These are phyloP conservation scores for Linnaemya tessellans DNA, from an alignment of 2,888 invertebrate genomes.

Conservation along the genomic window DNA sequence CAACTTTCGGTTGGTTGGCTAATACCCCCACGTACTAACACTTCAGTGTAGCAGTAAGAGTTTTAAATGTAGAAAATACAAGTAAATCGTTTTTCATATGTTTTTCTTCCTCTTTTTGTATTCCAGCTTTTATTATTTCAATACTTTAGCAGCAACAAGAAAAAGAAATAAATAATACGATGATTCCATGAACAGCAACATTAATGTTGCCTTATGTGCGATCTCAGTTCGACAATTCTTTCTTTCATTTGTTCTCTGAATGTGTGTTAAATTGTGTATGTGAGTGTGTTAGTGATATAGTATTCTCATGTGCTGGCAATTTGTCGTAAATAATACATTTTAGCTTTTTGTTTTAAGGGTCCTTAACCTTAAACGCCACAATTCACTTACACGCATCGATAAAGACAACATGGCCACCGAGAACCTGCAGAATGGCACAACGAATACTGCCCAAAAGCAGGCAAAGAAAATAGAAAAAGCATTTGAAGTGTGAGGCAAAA, in stretches of 20 bases:
- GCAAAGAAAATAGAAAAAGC: not conserved
- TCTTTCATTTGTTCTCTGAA: not conserved
- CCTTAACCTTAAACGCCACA: conserved; percentile 67
- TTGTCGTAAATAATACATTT: conserved; percentile 44
- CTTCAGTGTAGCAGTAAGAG: not conserved
- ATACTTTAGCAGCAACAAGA: conserved; percentile 25
- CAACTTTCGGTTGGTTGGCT: conserved; percentile 38
- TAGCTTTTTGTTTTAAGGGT: conserved; percentile 60
- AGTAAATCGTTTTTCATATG: conserved; percentile 12
- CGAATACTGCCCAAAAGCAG: conserved; percentile 12
- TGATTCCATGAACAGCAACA: conserved; percentile 3
- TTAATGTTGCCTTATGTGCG: not conserved
- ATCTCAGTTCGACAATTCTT: not conserved
- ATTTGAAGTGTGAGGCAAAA: conserved; percentile 9
- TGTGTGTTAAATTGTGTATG: not conserved
- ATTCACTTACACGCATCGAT: conserved; percentile 29
- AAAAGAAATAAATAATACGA: conserved; percentile 9
- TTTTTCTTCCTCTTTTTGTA: conserved; percentile 13
- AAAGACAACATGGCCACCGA: conserved; percentile 27
- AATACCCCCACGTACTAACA: conserved; percentile 37
- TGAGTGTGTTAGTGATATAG: not conserved
- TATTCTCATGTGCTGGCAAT: not conserved
- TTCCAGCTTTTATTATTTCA: conserved; percentile 6
- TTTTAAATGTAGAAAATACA: conserved; percentile 16
- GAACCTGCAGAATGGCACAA: conserved; percentile 28